Percentiles rank a stretch among this genome's conserved stretches.
Conservation (phyloP, 64 coral and sea anemone species). For the Astreopora myriophthalma region DNA sequence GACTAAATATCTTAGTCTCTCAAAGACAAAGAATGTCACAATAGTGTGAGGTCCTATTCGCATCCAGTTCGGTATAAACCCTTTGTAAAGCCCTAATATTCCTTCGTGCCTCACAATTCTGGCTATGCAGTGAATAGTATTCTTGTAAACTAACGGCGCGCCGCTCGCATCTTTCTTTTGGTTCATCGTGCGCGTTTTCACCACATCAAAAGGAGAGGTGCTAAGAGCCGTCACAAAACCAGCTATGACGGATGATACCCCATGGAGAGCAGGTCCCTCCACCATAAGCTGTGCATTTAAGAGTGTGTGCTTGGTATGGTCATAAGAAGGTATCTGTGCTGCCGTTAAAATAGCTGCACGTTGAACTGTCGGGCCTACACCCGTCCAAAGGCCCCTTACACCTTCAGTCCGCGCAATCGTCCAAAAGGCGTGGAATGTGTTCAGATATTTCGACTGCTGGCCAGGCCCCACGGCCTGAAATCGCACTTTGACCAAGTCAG, state of each 20-base stretch:
- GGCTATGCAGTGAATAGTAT: constrained; percentile 77
- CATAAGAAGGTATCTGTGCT: constrained; percentile 88
- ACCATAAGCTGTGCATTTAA: constrained; percentile 70
- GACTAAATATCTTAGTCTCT: constrained; percentile 77
- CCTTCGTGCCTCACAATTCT: constrained; percentile 90
- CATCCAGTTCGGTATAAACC: constrained; percentile 98
- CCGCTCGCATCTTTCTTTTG: constrained; percentile 70
- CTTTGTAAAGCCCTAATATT: constrained; percentile 88
- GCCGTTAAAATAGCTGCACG: constrained; percentile 83
- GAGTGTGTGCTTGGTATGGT: constrained; percentile 86
- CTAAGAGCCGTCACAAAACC: constrained; percentile 86
- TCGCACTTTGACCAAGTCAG: constrained; percentile 94
- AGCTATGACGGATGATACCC: constrained; percentile 77
- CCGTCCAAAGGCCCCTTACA: constrained; percentile 82
- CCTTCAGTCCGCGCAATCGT: constrained; percentile 84
- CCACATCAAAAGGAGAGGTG: constrained; percentile 92
- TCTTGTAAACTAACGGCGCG: constrained; percentile 61
- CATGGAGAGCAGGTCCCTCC: constrained; percentile 77
- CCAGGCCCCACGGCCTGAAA: constrained; percentile 81
- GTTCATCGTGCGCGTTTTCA: constrained; percentile 90
- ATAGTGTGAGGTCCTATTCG: constrained; percentile 93
- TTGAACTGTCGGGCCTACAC: constrained; percentile 84
- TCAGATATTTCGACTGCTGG: constrained; percentile 55
- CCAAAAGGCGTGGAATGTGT: constrained; percentile 88
- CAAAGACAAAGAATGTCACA: constrained; percentile 96